Percentiles rank a stretch among this genome's conserved stretches.
phyloP scores from a whole-genome alignment of 2,888 invertebrate genomes.

The Drosophila trichaetosa region DNA sequence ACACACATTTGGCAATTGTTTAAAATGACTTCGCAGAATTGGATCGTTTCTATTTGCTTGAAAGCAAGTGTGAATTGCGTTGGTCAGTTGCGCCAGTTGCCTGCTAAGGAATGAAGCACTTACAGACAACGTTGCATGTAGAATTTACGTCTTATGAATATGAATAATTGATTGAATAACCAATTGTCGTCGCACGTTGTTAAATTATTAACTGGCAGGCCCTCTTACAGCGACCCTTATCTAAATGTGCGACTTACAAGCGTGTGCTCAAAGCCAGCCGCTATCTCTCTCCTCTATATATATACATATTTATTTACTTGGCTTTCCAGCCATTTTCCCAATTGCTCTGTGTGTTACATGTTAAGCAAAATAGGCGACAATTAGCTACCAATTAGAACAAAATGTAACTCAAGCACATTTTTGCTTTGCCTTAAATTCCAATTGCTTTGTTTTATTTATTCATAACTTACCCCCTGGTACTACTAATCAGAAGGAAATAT shows the following conservation, averaged over 20 bases:
- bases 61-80: constrained; percentile 49
- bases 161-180: constrained; percentile 3
- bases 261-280: neutral
- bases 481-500: constrained; percentile 22
- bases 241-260: neutral
- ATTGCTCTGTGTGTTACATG: neutral
- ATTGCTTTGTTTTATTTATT: neutral
- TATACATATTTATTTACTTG: constrained; percentile 1
- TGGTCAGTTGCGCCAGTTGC: constrained; percentile 49
- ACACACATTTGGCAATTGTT: constrained; percentile 22
- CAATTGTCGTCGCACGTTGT: constrained; percentile 6
- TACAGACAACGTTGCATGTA: neutral
- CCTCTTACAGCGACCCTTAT: constrained; percentile 4
- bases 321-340: neutral
- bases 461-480: neutral
- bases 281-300: neutral
- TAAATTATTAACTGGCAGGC: neutral
- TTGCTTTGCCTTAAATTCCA: neutral
- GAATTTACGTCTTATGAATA: neutral
- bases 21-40: constrained; percentile 38
- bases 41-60: neutral
- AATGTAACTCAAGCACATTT: neutral
- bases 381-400: neutral
- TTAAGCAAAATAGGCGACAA: neutral
- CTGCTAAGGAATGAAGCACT: neutral